Conservation (phyloP, 2,888 invertebrate species). For the Saturnia pavonia region DNA sequence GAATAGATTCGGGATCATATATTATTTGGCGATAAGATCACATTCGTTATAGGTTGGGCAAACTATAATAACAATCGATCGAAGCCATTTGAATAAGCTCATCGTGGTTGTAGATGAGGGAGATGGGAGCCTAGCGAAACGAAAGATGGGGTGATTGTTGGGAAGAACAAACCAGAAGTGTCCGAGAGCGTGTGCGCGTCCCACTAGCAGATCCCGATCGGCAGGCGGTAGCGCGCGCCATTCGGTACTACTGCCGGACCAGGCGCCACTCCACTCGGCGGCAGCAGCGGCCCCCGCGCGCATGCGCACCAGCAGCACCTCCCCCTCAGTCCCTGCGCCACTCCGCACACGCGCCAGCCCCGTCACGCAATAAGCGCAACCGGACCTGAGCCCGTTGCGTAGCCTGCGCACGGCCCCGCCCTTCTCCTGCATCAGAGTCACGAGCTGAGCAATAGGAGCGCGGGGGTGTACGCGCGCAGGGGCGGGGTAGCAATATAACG, state of each 20-base stretch:
- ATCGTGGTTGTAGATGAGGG: no score
- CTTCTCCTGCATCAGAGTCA: background rate
- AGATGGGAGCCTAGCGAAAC: no score
- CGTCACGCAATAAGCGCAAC: conserved; percentile 86
- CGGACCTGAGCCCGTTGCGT: conserved; percentile 84
- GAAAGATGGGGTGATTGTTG: background rate
- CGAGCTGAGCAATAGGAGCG: conserved; percentile 17
- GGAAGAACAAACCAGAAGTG: conserved; percentile 45
- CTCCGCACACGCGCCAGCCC: conserved; percentile 86
- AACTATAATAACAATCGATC: no score
- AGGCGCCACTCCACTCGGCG: conserved; percentile 86
- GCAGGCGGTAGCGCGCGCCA: conserved; percentile 85
- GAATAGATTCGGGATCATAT: no score
- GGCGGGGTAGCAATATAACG: background rate
- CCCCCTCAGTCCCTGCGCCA: conserved; percentile 25
- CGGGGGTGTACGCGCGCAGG: conserved; percentile 19
- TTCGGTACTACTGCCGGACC: conserved; percentile 86
- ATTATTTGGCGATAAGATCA: no score
- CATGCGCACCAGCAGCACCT: conserved; percentile 49
- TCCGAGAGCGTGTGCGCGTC: conserved; percentile 52
- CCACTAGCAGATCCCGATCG: conserved; percentile 84
- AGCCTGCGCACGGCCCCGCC: background rate
- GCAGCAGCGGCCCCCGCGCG: conserved; percentile 81
- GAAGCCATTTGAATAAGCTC: no score
- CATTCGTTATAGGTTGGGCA: no score